A percentile compares a stretch with the other conserved stretches of the same genome.
Conservation (phyloP, 2,113 vertebrate species). For the Acrocephalus kingi region DNA sequence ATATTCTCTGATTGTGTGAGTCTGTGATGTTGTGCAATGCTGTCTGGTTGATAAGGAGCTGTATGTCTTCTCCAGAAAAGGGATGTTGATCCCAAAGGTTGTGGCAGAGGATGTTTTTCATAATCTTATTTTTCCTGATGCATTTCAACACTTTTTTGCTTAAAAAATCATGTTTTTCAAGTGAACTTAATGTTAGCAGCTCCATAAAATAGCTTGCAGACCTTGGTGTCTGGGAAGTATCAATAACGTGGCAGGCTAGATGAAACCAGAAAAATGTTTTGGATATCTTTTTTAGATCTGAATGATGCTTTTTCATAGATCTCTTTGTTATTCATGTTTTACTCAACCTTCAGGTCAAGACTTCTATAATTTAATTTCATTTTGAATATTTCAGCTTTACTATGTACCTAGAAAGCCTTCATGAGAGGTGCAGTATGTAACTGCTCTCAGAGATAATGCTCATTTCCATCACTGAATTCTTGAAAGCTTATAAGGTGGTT, state of each 20-base stretch:
- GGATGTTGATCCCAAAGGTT: not conserved
- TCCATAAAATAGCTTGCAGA: not conserved
- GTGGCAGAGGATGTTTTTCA: not conserved
- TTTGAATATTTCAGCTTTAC: slow-evolving; percentile 9
- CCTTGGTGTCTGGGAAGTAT: not conserved
- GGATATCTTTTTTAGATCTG: not conserved
- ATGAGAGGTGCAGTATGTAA: not conserved
- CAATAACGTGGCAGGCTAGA: not conserved
- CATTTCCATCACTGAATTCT: not conserved
- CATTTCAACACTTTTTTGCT: not conserved
- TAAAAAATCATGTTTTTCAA: not conserved
- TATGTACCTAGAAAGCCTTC: not conserved
- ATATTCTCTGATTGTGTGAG: not conserved
- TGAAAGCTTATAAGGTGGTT: not conserved
- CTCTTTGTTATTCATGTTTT: not conserved
- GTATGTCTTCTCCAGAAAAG: not conserved
- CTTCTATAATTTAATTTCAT: not conserved
- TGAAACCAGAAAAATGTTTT: not conserved
- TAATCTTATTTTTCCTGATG: not conserved
- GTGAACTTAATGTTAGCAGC: not conserved
- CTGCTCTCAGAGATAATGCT: not conserved
- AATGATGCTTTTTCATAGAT: not conserved
- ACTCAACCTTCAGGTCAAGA: not conserved
- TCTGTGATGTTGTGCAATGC: not conserved
- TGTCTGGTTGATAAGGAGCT: not conserved